These are phyloP conservation scores for Pseudonaja textilis DNA, from an alignment of 2,113 vertebrate genomes.

Conservation along the genomic window DNA sequence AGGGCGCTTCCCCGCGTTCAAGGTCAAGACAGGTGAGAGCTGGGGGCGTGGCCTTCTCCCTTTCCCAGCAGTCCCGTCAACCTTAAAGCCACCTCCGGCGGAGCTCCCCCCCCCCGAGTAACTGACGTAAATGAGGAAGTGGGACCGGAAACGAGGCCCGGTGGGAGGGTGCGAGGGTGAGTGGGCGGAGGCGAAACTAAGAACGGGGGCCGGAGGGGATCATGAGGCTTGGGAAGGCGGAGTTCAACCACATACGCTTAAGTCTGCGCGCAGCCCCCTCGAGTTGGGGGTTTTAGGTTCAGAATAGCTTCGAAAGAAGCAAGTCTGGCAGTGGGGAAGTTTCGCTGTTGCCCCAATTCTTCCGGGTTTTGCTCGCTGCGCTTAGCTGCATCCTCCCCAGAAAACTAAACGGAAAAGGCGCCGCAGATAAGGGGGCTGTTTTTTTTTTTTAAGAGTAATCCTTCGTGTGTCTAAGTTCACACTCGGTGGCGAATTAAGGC, in stretches of 20 bases:
- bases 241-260: neutral
- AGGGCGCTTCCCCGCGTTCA: neutral
- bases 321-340: no score
- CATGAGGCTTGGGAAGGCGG: neutral
- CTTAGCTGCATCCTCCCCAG: neutral
- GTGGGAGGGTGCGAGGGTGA: neutral
- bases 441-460: neutral
- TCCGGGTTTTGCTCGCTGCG: neutral
- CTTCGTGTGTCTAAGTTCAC: neutral
- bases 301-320: neutral
- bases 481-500: no score
- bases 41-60: neutral
- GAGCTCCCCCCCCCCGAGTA: neutral
- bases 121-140: slow-evolving; percentile 3
- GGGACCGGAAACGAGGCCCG: slow-evolving; percentile 25
- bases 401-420: neutral
- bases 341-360: neutral
- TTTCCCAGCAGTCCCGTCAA: neutral
- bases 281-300: no score
- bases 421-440: neutral
- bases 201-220: neutral
- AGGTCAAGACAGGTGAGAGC: slow-evolving; percentile 17
- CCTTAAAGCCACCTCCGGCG: neutral
- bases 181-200: neutral
- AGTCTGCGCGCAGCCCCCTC: rapidly evolving